Evolutionary conservation across 2,797 vertebrate species (phyloP).

Genomic region (Ciconia nigra): DNA sequence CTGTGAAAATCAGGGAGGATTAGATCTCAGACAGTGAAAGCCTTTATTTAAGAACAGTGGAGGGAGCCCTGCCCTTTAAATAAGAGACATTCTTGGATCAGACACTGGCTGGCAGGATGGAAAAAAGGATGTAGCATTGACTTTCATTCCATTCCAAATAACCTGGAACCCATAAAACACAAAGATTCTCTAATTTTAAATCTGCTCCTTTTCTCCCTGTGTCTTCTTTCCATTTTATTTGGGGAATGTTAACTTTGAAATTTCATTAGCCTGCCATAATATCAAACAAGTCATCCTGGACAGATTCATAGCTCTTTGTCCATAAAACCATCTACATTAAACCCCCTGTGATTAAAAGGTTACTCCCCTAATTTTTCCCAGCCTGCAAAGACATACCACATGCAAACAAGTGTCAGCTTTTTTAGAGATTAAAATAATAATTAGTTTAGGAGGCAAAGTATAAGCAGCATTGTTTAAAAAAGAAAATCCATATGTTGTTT

Average conservation of each 20-base stretch:
- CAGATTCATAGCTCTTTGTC: slow-evolving; percentile 29
- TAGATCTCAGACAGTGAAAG: slow-evolving; percentile 53
- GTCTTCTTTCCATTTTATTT: slow-evolving; percentile 60
- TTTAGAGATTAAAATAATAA: slow-evolving; percentile 55
- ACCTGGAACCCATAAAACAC: slow-evolving; percentile 70
- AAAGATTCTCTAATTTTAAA: slow-evolving; percentile 62
- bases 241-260: slow-evolving; percentile 50
- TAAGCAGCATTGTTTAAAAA: slow-evolving; percentile 29
- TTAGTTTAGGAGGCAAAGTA: slow-evolving; percentile 43
- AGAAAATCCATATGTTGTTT: slow-evolving; percentile 10
- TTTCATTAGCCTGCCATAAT: slow-evolving; percentile 47
- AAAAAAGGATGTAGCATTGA: slow-evolving; percentile 63
- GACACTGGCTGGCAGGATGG: slow-evolving; percentile 65
- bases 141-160: slow-evolving; percentile 68
- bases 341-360: slow-evolving; percentile 48
- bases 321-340: slow-evolving; percentile 26
- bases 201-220: slow-evolving; percentile 39
- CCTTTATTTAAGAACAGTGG: slow-evolving; percentile 69
- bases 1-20: slow-evolving; percentile 46
- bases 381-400: slow-evolving; percentile 44
- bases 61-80: slow-evolving; percentile 70
- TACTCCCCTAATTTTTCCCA: slow-evolving; percentile 45
- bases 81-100: slow-evolving; percentile 74
- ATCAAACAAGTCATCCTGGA: slow-evolving; percentile 37
- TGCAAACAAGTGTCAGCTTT: slow-evolving; percentile 50